Base-by-base conservation (phyloP, 2,113 vertebrate species). In the Pygoscelis adeliae region DNA sequence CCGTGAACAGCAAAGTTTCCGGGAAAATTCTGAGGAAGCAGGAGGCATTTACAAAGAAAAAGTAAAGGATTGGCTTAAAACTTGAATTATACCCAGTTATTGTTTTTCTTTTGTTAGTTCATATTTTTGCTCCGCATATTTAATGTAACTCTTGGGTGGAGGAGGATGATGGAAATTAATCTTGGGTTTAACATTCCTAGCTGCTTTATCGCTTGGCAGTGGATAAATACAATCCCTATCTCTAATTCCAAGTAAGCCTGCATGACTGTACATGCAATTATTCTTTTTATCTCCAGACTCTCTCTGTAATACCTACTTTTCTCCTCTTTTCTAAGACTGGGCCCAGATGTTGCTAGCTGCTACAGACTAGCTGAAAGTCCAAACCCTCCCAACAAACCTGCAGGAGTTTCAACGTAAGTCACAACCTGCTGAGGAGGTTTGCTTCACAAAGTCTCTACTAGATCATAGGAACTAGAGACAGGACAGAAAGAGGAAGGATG, bases 121-220 rank as follows among this genome's bases (percentile, higher is more conserved):
- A 6, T 88, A 6, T 23, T 72, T 85, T 85, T 85, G 2, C 21
- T 87, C 56, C 4, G 3, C 6, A 22, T 72, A 53, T 69, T 89
- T 85, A 94, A 72, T 73, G 9, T 50, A 78, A 62, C 72, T 88
- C 23, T 46, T 58, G 50, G 23, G 22, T 59, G 88, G n/a, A 78
- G n/a, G 20, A 96, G 40, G 15, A 77, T n/a, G 59, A 62, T 62
- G 13, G 58, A 93, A 94, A 65, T 94, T 81, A 66, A 83, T 95
- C 61, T 79, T 2, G 1, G 4, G 20, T 94, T 93, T 97, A 92
- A 55, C 38, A 27, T 29, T 50, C 5, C 10, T 46, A 38, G 38
- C 7, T 89, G 44, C 30, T 55, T 83, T 62, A 30, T 73, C 62
- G 38, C 44, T 81, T 46, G 25, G 30, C 29, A 63, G 59, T 62